Evolutionary conservation across 2,113 vertebrate species (phyloP), one percentile per base, ranked within the genome.

Genomic region (Lycocorax pyrrhopterus): DNA sequence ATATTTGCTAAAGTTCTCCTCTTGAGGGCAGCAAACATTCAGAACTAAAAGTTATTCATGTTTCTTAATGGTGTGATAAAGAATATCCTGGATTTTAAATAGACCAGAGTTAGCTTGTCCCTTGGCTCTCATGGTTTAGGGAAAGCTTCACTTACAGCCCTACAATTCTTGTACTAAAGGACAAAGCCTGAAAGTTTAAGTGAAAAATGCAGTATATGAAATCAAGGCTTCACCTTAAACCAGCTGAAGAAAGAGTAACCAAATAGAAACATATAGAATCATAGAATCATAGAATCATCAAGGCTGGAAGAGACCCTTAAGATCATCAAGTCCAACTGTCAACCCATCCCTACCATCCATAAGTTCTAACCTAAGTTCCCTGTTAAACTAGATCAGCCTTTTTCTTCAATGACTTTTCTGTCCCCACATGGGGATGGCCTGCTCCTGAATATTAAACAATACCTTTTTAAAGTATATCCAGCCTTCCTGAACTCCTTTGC

Each of bases 1-100:
- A 1, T 87, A 56, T 33, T 82, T 84, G 44, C 77, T 94, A 43
- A 53, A 75, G 67, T 90, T 93, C 60, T 78, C 95, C 97, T 97
- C 96, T 96, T 91, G 97, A 93, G 95, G 96, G 95, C 97, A 97
- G 96, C 96, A 97, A 46, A 82, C 49, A 58, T 91, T 96, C 64
- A 92, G 67, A 67, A 43, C 93, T 75, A 74, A 46, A 87, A 60
- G n/a, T 60, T 6, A 3, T 29, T 90, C 6, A 1, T 84, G 56
- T 82, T 68, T 80, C 41, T 62, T 67, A 51, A 21, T 35, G 33
- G 7, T 51, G 30, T 62, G 16, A 72, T 72, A 39, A 59, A 77
- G 41, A 75, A 43, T 73, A 60, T 52, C 19, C 23, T 68, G 62
- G 23, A 78, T 71, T 72, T 83, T 59, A 67, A 75, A 44, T 5